Base-by-base conservation (phyloP, 2,113 vertebrate species). In the Lepisosteus oculatus region DNA sequence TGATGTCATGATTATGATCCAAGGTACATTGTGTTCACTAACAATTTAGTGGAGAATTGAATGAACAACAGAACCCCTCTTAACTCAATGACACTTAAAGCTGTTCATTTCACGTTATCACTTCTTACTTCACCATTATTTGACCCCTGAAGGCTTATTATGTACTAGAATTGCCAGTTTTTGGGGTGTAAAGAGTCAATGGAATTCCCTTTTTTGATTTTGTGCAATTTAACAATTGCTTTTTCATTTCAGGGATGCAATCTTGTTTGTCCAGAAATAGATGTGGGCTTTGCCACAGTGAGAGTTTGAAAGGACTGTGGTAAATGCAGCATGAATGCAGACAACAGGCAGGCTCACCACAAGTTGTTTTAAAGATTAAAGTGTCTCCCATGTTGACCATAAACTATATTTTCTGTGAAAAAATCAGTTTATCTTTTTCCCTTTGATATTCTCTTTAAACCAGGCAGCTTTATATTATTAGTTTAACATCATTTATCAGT, bases 401-500 rank as follows among this genome's bases (percentile, higher is more conserved):
- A 57, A 57, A 59, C 44, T 47, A 41, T 8, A 68, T 68, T 68
- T 59, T 59, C 29, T n/a, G 14, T 54, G 66, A 55, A 42, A 8
- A 68, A 68, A 68, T 11, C 66, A 68, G 65, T 29, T 17, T 67
- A 6, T 54, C 41, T 11, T 67, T 67, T 29, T 29, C 63, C 45
- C n/a, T 54, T 67, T 17, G 17, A 17, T 8, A 9, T 15, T 55
- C 51, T 29, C 47, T 55, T n/a, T 11, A 68, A 55, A 68, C 42
- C 65, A 67, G 12, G n/a, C 51, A 29, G 65, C 42, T 68, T 55
- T 55, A 68, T 55, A 29, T 29, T 29, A 29, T 2, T 29, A 29
- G 29, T 29, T 29, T 68, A 55, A 55, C 13, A 8, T 68, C 29
- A 55, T 15, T 29, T n/a, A 55, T 68, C n/a, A 13, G 11, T 7